These are phyloP conservation scores for Drosophila nigritarsus DNA, from an alignment of 2,888 invertebrate genomes.

Conservation along the genomic window DNA sequence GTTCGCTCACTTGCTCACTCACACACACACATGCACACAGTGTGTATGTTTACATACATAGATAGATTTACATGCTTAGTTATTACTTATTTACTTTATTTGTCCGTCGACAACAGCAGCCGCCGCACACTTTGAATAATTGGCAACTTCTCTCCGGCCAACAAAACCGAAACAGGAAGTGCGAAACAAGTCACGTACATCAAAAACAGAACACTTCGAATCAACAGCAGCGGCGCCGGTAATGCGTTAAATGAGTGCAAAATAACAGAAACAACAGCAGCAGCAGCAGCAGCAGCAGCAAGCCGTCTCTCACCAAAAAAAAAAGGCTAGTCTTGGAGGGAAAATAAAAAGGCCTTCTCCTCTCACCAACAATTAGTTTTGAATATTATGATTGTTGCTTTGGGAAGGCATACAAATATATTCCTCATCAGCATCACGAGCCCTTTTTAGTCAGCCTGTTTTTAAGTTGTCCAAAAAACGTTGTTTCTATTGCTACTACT, in stretches of 20 bases:
- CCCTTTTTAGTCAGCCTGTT: background rate
- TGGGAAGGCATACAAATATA: background rate
- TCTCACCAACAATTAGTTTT: background rate
- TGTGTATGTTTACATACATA: slow-evolving; percentile 4
- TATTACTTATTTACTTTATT: slow-evolving; percentile 63
- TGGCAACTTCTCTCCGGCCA: slow-evolving; percentile 64
- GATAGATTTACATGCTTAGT: slow-evolving; percentile 30
- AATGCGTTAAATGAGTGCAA: slow-evolving; percentile 20
- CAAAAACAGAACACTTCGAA: slow-evolving; percentile 39
- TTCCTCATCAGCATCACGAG: background rate
- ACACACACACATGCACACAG: background rate
- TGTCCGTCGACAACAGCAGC: slow-evolving; percentile 46
- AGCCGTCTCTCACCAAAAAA: background rate
- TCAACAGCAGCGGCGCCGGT: background rate
- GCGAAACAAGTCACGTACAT: slow-evolving; percentile 66
- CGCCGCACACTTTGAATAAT: slow-evolving; percentile 57
- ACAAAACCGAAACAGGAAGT: slow-evolving; percentile 61
- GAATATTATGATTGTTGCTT: background rate
- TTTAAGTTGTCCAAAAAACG: background rate
- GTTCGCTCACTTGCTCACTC: slow-evolving; percentile 14
- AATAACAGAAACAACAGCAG: slow-evolving; percentile 9
- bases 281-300: slow-evolving; percentile 8
- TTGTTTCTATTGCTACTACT: background rate
- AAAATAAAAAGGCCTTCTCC: no score
- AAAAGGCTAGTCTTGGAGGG: background rate